phyloP scores from a whole-genome alignment of 2,797 vertebrate species.

The Ficedula albicollis region DNA sequence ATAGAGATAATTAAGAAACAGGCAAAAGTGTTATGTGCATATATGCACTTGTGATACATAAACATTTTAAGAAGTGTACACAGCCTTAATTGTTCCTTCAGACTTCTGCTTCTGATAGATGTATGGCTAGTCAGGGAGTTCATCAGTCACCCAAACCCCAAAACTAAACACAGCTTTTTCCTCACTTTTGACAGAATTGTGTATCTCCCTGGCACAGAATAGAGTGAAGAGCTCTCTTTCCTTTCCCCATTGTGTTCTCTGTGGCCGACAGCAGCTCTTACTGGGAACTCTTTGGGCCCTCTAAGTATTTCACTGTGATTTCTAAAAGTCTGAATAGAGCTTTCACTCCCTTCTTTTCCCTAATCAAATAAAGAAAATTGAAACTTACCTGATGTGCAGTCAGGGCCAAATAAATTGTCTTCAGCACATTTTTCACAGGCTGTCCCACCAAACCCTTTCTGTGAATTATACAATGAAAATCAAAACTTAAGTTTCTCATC shows the following conservation, averaged over 20 bases:
- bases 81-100: not conserved
- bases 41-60: not conserved
- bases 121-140: not conserved
- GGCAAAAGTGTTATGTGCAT: not conserved
- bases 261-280: not conserved
- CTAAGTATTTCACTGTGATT: not conserved
- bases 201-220: not conserved
- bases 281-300: not conserved
- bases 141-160: not conserved
- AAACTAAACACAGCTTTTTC: not conserved
- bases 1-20: not conserved
- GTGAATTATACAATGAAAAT: constrained; percentile 23
- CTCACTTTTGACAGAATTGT: not conserved
- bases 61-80: not conserved
- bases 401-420: constrained; percentile 77
- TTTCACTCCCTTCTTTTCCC: not conserved
- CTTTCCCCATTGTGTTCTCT: not conserved
- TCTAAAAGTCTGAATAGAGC: not conserved
- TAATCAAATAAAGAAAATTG: not conserved
- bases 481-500: not conserved
- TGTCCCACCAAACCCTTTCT: constrained; percentile 82
- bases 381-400: constrained; percentile 80
- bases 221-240: not conserved
- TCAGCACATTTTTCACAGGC: constrained; percentile 84
- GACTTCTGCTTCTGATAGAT: not conserved